A percentile compares a stretch with the other conserved stretches of the same genome.
phyloP scores from a whole-genome alignment of 2,888 invertebrate genomes.

The Fragum whitleyi region DNA sequence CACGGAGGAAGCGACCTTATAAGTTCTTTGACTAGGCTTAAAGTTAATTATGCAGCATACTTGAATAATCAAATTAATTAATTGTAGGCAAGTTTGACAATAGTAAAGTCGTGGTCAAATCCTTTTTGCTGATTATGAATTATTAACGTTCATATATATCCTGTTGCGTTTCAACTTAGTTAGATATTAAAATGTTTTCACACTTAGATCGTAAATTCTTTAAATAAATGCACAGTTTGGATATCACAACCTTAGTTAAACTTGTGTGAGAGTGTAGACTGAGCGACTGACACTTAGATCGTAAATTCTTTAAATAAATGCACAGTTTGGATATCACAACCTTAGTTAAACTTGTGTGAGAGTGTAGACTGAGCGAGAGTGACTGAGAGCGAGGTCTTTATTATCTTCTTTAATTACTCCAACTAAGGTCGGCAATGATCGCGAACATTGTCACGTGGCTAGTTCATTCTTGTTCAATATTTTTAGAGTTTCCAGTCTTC shows the following conservation, averaged over 20 bases:
- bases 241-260: too few relatives aligned
- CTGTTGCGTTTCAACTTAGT: background rate
- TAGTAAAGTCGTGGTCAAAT: background rate
- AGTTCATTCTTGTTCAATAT: background rate
- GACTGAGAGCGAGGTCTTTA: constrained; percentile 65
- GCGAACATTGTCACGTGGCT: background rate
- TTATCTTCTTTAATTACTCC: background rate
- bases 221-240: too few relatives aligned
- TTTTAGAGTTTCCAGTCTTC: background rate
- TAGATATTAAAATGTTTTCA: too few relatives aligned
- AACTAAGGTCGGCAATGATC: background rate
- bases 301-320: too few relatives aligned
- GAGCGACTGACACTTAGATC: constrained; percentile 38
- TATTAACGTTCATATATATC: background rate
- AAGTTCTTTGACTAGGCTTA: background rate
- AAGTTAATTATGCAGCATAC: background rate
- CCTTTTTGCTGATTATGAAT: background rate
- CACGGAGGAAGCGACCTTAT: background rate
- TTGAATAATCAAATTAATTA: background rate
- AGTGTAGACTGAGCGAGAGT: constrained; percentile 24
- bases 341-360: too few relatives aligned
- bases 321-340: too few relatives aligned
- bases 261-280: too few relatives aligned
- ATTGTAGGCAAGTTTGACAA: background rate
- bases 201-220: too few relatives aligned